Evolutionary conservation across 2,113 vertebrate species (phyloP).

Genomic region (Eurystomus gularis): DNA sequence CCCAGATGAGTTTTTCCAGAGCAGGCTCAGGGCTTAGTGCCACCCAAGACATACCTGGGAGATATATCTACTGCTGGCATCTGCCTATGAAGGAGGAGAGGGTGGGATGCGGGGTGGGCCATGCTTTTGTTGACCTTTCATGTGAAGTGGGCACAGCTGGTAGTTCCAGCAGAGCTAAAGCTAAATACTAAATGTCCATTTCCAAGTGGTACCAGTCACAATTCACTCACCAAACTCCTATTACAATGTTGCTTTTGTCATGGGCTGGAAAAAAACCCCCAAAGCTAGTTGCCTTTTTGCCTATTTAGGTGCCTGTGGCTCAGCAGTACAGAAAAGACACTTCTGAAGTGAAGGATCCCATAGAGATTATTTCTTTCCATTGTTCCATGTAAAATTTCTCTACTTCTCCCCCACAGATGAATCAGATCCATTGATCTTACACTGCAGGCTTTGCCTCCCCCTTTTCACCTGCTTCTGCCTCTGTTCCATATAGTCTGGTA

Average conservation of each 20-base stretch:
- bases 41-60: not conserved
- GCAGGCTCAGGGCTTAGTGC: not conserved
- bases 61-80: not conserved
- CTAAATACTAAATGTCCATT: not conserved
- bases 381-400: not conserved
- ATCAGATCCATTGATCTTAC: not conserved
- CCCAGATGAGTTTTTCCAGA: not conserved
- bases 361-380: not conserved
- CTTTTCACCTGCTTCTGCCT: not conserved
- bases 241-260: not conserved
- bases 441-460: not conserved
- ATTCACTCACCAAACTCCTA: not conserved
- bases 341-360: not conserved
- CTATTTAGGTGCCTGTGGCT: not conserved
- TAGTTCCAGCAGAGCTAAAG: not conserved
- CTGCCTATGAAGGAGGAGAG: rapidly evolving
- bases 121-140: not conserved
- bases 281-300: not conserved
- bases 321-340: not conserved
- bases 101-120: not conserved
- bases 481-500: not conserved
- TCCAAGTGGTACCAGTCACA: not conserved
- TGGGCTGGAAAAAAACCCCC: not conserved
- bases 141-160: not conserved
- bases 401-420: not conserved